Conservation (phyloP, 2,797 vertebrate species). For the Odontamblyopus rebecca region DNA sequence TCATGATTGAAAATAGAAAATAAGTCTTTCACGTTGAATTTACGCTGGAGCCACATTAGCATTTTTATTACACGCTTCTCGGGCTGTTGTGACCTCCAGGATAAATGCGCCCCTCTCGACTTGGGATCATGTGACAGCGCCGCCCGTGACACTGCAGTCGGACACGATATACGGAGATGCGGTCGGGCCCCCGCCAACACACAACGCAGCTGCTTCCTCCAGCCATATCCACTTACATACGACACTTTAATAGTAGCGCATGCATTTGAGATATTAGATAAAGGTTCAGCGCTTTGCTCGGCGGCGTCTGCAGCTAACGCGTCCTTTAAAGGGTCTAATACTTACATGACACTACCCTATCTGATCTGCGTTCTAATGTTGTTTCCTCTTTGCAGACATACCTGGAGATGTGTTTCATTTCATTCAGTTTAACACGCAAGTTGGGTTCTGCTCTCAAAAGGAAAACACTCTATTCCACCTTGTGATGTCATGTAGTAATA, state of each 20-base stretch:
- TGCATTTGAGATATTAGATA: slow-evolving; percentile 25
- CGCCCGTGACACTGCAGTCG: slow-evolving; percentile 56
- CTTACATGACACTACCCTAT: too few species aligned
- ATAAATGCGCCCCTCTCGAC: slow-evolving; percentile 67
- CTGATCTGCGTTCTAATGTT: too few species aligned
- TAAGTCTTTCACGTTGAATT: not conserved
- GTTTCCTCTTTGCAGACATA: too few species aligned
- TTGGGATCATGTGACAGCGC: slow-evolving; percentile 66
- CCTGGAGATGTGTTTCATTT: too few species aligned
- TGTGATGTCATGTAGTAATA: too few species aligned
- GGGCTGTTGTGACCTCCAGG: slow-evolving; percentile 73
- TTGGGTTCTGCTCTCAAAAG: too few species aligned
- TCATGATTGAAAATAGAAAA: not conserved
- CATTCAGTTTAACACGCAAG: too few species aligned
- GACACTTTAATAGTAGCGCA: slow-evolving; percentile 41
- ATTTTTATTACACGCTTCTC: slow-evolving; percentile 67
- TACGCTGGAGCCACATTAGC: slow-evolving; percentile 9
- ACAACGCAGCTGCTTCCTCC: slow-evolving; percentile 41
- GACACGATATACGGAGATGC: slow-evolving; percentile 29
- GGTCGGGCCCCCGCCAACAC: slow-evolving; percentile 40
- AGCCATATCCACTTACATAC: slow-evolving; percentile 49
- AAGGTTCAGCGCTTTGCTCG: not conserved
- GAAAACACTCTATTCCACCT: too few species aligned
- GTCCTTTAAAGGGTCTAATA: too few species aligned
- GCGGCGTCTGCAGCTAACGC: not conserved